A percentile compares a stretch with the other conserved stretches of the same genome.
These are phyloP conservation scores for Erinaceus europaeus DNA, from an alignment of 2,113 vertebrate species.

Conservation along the genomic window DNA sequence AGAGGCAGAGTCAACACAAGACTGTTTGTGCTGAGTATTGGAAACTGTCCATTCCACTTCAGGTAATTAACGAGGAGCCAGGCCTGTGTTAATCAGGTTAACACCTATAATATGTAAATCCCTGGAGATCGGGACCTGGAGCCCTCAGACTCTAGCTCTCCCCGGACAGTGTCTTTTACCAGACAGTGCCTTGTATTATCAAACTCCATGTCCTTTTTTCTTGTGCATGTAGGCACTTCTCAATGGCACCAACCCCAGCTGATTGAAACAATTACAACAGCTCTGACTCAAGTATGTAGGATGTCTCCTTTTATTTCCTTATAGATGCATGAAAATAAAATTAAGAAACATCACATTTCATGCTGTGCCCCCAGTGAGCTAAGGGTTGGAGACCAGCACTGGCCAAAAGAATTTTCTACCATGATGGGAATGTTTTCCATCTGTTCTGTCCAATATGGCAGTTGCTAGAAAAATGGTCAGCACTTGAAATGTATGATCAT, in stretches of 20 bases:
- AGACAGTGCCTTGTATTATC: neutral
- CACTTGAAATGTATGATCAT: neutral
- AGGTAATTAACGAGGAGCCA: conserved; percentile 38
- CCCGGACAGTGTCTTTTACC: neutral
- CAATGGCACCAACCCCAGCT: too few relatives aligned
- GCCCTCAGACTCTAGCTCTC: neutral
- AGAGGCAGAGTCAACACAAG: neutral
- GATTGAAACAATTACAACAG: neutral
- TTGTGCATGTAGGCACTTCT: too few relatives aligned
- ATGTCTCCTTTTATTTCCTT: neutral
- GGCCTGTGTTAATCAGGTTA: conserved; percentile 41
- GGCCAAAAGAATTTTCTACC: accelerated
- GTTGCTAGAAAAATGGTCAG: neutral
- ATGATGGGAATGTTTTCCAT: accelerated
- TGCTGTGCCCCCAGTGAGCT: neutral
- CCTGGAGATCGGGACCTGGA: neutral
- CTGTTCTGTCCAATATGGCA: neutral
- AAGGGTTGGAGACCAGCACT: accelerated
- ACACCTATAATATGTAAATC: neutral
- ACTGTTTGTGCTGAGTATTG: conserved; percentile 48
- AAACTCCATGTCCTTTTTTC: too few relatives aligned
- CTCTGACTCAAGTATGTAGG: too few relatives aligned
- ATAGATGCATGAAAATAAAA: neutral
- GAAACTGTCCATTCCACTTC: conserved; percentile 36
- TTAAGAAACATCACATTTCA: neutral